Evolutionary conservation across 2,797 vertebrate species (phyloP).

Genomic region (Parauchenoglanis punctatus): DNA sequence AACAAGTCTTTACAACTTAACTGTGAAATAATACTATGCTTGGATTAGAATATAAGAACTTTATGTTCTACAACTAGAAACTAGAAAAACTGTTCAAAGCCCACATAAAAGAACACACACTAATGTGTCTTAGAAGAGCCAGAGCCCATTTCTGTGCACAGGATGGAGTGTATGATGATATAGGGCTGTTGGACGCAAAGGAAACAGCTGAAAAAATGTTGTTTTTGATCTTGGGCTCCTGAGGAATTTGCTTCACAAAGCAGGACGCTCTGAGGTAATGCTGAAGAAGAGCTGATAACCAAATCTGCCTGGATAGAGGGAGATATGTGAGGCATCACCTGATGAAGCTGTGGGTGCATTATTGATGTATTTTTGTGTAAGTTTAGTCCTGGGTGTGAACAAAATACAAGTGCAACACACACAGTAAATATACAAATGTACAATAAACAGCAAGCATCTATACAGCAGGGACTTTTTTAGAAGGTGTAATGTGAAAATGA

Average conservation of each 20-base stretch:
- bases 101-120: neutral
- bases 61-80: neutral
- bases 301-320: neutral
- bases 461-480: neutral
- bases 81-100: neutral
- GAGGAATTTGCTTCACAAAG: constrained; percentile 24
- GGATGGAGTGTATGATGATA: constrained; percentile 54
- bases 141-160: constrained; percentile 54
- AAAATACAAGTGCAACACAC: neutral
- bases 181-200: constrained; percentile 40
- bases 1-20: neutral
- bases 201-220: constrained; percentile 57
- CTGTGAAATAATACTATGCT: neutral
- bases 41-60: neutral
- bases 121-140: constrained; percentile 44
- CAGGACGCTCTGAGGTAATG: neutral
- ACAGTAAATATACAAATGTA: neutral
- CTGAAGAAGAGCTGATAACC: neutral
- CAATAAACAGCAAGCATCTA: neutral
- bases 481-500: neutral
- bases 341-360: constrained; percentile 25
- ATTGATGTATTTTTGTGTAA: constrained; percentile 18
- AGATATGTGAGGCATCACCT: constrained; percentile 45
- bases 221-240: constrained; percentile 51
- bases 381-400: neutral